Conservation (phyloP, 1,140 invertebrate genomes). For the Drosophila sp. region DNA sequence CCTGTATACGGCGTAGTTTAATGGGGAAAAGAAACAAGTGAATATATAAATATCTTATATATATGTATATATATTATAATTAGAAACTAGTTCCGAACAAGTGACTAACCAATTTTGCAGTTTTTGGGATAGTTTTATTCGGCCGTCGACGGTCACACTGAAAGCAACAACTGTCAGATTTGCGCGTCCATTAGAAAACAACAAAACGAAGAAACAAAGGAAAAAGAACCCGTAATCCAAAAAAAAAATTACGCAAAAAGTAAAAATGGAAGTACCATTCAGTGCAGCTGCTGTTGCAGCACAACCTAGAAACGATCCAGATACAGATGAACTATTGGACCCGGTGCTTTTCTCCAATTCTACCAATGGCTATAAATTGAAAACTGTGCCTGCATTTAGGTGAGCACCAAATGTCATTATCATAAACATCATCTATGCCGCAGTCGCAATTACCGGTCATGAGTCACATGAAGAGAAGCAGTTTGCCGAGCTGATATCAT, state of each 20-base stretch:
- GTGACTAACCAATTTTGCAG: background rate
- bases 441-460: slow-evolving; percentile 22
- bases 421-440: background rate
- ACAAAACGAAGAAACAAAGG: background rate
- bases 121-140: background rate
- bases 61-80: too few species aligned
- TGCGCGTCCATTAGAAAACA: slow-evolving; percentile 11
- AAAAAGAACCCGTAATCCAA: slow-evolving; percentile 23
- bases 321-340: slow-evolving; percentile 59
- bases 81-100: background rate
- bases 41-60: too few species aligned
- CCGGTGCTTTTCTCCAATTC: slow-evolving; percentile 60
- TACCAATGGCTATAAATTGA: slow-evolving; percentile 69
- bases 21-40: too few species aligned
- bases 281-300: slow-evolving; percentile 18
- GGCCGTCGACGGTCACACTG: background rate
- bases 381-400: slow-evolving; percentile 81
- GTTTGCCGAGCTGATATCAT: slow-evolving; percentile 2
- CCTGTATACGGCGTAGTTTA: too few species aligned
- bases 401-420: slow-evolving; percentile 27
- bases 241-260: slow-evolving; percentile 31
- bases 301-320: slow-evolving; percentile 27
- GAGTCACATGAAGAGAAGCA: slow-evolving; percentile 42
- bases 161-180: background rate
- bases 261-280: slow-evolving; percentile 43